Evolutionary conservation across 2,797 vertebrate genomes (phyloP), one percentile per base, ranked within the genome.

Genomic region (Phoebastria nigripes): DNA sequence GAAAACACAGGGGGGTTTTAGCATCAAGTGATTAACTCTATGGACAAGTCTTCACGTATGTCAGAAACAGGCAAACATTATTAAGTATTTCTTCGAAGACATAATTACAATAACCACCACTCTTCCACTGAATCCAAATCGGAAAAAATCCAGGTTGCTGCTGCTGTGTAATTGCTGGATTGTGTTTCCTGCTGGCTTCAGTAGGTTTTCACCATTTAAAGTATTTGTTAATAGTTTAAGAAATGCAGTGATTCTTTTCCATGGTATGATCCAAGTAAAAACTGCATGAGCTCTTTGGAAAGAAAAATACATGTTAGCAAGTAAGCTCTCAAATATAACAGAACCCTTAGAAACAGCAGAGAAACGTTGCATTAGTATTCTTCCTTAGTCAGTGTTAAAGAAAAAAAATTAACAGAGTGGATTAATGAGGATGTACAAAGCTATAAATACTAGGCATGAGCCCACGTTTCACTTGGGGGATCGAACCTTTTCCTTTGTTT

Each of bases 401-500:
- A 12, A 80, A 92, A 87, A 70, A 41, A 52, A 73, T 5, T 52
- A 55, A 3, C 15, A 52, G 46, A 92, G 71, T 55, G 54, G 39
- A 91, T 90, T 88, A 92, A 92, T 74, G 66, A 87, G 72, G 31
- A 71, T 20, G 11, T 67, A 79, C 41, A 63, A 80, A 89, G 35
- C 33, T 59, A 82, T 83, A 96, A 95, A 94, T 74, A 78, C 35
- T 31, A 91, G 8, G 6, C 22, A 91, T 35, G 17, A 39, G 46
- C 61, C 49, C 41, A 88, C 1, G 0, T 83, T 74, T 95, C 65
- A 67, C 72, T 71, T 89, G 33, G 37, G 25, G 33, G 37, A 92
- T 83, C 0, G 3, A 97, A 90, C 37, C 46, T 79, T 89, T 93
- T 63, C 65, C 26, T 83, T 95, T 92, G 56, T 91, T 96, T 96